A percentile compares a stretch with the other conserved stretches of the same genome.
Conservation (phyloP, 2,888 invertebrate species). For the Zaprionus obscuricornis region DNA sequence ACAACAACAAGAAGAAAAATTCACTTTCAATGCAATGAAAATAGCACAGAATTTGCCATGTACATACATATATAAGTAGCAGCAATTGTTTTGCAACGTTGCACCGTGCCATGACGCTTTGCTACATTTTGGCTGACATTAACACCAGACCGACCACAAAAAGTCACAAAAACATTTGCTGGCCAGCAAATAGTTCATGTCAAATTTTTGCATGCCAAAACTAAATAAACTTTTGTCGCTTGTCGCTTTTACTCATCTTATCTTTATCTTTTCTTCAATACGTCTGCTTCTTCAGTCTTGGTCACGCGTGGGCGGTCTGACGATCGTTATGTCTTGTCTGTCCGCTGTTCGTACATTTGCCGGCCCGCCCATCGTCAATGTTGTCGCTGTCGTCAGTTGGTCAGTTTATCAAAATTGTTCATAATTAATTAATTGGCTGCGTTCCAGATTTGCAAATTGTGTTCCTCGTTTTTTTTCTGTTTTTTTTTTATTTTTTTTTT, state of each 20-base stretch:
- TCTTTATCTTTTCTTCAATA: conserved; percentile 1
- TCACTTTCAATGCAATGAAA: conserved; percentile 72
- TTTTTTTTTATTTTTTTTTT: too few relatives aligned
- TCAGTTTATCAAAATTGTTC: conserved; percentile 78
- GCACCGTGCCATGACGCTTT: background rate
- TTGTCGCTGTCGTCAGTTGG: conserved; percentile 45
- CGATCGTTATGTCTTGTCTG: too few relatives aligned
- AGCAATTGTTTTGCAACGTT: too few relatives aligned
- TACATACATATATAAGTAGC: too few relatives aligned
- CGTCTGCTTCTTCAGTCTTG: conserved; percentile 17
- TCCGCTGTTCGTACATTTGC: background rate
- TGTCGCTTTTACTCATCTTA: background rate
- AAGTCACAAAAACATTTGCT: conserved; percentile 55
- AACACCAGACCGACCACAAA: conserved; percentile 51
- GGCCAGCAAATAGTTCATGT: conserved; percentile 57
- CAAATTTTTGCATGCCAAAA: conserved; percentile 59
- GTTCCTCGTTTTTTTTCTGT: conserved; percentile 32
- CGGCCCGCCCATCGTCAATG: conserved; percentile 5
- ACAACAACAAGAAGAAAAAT: conserved; percentile 48
- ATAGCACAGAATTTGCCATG: conserved; percentile 61
- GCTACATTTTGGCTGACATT: conserved; percentile 40
- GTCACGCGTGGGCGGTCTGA: conserved; percentile 63
- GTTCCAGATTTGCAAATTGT: conserved; percentile 81
- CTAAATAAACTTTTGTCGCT: background rate
- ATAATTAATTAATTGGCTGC: conserved; percentile 83